Evolutionary conservation across 2,113 vertebrate species (phyloP), one percentile per base, ranked within the genome.

Genomic region (Plotosus lineatus): DNA sequence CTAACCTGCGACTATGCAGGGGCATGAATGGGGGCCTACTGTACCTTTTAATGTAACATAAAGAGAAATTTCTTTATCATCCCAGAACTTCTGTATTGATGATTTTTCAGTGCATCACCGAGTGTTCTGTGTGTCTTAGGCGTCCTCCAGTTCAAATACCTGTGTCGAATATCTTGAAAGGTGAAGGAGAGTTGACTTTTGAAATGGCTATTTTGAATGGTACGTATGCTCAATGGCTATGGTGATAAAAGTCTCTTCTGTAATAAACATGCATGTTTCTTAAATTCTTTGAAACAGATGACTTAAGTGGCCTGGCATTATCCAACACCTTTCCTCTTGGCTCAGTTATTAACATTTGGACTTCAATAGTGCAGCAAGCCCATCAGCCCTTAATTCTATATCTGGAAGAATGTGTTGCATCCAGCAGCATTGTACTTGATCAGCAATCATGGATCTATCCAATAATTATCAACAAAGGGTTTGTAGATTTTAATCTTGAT

Each of bases 401-500:
- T 42, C 83, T 94, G 83, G 94, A 95, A 1, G 89, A 94, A 53
- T 94, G 93, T 83, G 87, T 92, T 1, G 93, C 92, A 1, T 87
- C 91, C 0, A 53, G 89, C 0, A 89, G 88, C 0, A 42, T 78
- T 0, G 83, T 87, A 10, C 83, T 93, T 40, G 53, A 63, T 5
- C 56, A 72, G 0, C 78, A 61, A 0, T 86, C 58, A 42, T 83
- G 73, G 50, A 82, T 80, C 28, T 89, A 94, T 84, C 91, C 89
- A 2, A 72, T 96, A 40, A 86, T 95, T 51, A 31, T 58, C 38
- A 94, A 95, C 60, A 87, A 94, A 26, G 94, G 94, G 94, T 94
- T 83, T 60, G 80, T 4, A 4, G 1, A 56, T 36, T 75, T 38
- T 21, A 58, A 17, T 0, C 2, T 11, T 1, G 2, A 11, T 2